Evolutionary conservation across 2,888 invertebrate species (phyloP).

Genomic region (Acrobasis suavella): DNA sequence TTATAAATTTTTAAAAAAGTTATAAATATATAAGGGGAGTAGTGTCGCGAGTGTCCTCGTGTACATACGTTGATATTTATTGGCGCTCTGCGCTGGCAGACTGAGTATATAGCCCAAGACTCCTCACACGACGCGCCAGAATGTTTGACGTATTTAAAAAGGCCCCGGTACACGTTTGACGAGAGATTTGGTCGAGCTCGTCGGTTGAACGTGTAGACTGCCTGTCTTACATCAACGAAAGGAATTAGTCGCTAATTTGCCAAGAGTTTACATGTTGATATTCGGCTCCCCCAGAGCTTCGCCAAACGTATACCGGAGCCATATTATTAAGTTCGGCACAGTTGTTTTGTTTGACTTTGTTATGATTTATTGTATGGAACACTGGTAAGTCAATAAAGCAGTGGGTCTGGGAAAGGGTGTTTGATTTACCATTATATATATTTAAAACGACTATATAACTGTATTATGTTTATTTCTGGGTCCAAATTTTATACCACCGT

Average conservation of each 20-base stretch:
- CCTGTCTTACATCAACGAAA: too few relatives aligned
- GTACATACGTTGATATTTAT: slow-evolving; percentile 81
- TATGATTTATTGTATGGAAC: slow-evolving; percentile 82
- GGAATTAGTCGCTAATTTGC: too few relatives aligned
- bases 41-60: slow-evolving; percentile 71
- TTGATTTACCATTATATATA: slow-evolving; percentile 67
- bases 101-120: slow-evolving; percentile 57
- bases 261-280: too few relatives aligned
- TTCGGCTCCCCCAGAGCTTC: too few relatives aligned
- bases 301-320: too few relatives aligned
- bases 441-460: slow-evolving; percentile 36
- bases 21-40: slow-evolving; percentile 67
- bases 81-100: slow-evolving; percentile 70
- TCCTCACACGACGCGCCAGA: slow-evolving; percentile 64
- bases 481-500: slow-evolving; percentile 62
- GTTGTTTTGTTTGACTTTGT: slow-evolving; percentile 82
- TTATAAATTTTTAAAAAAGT: slow-evolving; percentile 76
- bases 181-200: too few relatives aligned
- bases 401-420: slow-evolving; percentile 81
- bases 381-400: slow-evolving; percentile 83
- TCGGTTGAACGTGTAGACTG: too few relatives aligned
- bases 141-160: slow-evolving; percentile 72
- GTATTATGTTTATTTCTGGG: slow-evolving; percentile 70
- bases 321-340: slow-evolving; percentile 72
- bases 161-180: too few relatives aligned